Evolutionary conservation across 2,888 invertebrate species (phyloP).

Genomic region (Glaucopsyche alexis): DNA sequence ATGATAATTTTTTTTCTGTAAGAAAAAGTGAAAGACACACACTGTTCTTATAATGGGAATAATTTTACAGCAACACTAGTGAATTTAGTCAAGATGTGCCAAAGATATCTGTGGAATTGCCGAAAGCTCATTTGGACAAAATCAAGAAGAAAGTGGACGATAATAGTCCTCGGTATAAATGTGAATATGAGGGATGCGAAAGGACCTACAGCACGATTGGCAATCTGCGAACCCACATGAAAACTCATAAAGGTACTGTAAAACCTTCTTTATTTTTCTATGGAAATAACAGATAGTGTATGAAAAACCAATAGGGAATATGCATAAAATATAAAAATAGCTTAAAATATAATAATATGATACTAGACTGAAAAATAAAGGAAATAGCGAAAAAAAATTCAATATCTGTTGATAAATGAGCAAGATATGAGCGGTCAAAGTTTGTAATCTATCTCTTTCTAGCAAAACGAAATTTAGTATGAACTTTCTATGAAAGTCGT

Average conservation of each 20-base stretch:
- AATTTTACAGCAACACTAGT: conserved; percentile 50
- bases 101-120: conserved; percentile 47
- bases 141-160: conserved; percentile 61
- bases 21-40: neutral
- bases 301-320: no score
- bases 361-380: no score
- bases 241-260: conserved; percentile 92
- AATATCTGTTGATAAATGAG: no score
- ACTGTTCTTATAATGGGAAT: neutral
- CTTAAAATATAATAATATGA: no score
- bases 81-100: conserved; percentile 48
- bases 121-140: conserved; percentile 56
- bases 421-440: no score
- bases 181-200: conserved; percentile 93
- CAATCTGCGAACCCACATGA: conserved; percentile 96
- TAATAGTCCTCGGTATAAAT: conserved; percentile 83
- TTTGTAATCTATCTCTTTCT: no score
- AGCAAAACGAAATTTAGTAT: no score
- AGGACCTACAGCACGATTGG: conserved; percentile 96
- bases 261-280: neutral
- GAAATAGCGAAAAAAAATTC: no score
- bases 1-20: neutral
- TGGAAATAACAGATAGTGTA: no score
- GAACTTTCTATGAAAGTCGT: no score
- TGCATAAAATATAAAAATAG: no score